Evolutionary conservation across 1,140 invertebrate genomes (phyloP), one percentile per base, ranked within the genome.

Genomic region (Heliconius melpomene): DNA sequence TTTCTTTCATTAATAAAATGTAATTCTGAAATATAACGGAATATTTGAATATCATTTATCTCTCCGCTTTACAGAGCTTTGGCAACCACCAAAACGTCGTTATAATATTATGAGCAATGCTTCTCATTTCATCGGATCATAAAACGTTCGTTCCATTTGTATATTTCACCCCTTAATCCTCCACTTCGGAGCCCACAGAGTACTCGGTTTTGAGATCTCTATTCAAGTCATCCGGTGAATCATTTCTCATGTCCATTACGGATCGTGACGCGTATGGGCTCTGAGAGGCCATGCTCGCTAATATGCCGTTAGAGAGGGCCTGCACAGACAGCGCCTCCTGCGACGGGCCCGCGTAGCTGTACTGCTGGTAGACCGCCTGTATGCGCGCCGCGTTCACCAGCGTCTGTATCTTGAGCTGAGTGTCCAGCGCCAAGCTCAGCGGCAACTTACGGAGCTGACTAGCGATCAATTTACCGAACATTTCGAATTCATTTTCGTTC

Each of bases 401-500:
- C 11, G 93, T 94, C 82, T 94, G 94, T 81, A 94, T 94, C 82
- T 94, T 94, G 38, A 94, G 79, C 71, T 94, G 94, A 26, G 93
- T 94, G 75, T 94, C 93, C 79, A 94, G 77, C 26, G 94, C 94
- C 78, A 94, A 83, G 76, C 93, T 94, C 11, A 94, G 82, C 18
- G 94, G 94, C 84, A 94, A 78, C 78, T 93, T 94, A 77, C 93
- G 83, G 50, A 94, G 81, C 79, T 94, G 94, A 80, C 90, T 93
- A 20, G 94, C 92, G 72, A 94, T 94, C 81, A 94, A 82, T 85
- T 94, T 94, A 18, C 94, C 93, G 74, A 94, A 94, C 91, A 94
- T 94, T 83, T 94, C 94, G 52, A 94, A 94, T 83, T 94, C 94
- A 75, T 94, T 94, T 76, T 94, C 93, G 72, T 92, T 93, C 11